Base-by-base conservation (phyloP, 2,113 vertebrate genomes). In the Hoplias malabaricus region DNA sequence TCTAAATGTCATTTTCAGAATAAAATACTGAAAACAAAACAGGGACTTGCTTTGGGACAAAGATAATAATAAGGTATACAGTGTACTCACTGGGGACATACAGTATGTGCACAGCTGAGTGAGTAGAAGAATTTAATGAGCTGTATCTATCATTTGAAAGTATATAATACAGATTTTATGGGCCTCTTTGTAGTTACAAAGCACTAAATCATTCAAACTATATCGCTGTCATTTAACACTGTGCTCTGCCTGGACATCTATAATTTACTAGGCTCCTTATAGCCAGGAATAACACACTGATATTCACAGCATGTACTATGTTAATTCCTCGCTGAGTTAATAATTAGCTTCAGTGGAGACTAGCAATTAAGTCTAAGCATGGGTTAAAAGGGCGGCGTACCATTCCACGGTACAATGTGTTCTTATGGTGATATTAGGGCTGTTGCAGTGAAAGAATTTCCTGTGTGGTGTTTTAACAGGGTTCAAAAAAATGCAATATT, bases 311-410 rank as follows among this genome's bases (percentile, higher is more conserved):
- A 27, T 40, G 8, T 5, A 43, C n/a, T 1, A 70, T 23, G 12
- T 73, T 27, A 27, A 23, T 34, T n/a, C 84, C 80, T 86, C 79
- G 85, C 87, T 86, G 54, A 73, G 71, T 50, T 21, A 66, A 54
- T 3, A 21, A 5, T 50, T 21, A 16, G 19, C 33, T 9, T 38
- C 31, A 2, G 27, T 53, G 68, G 9, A 33, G 25, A 76, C n/a
- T n/a, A 84, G 80, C 29, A 70, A 21, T 40, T 25, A 1, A 70
- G 42, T 31, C 31, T 10, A 36, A 29, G 19, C 16, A 48, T 19
- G 46, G 19, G 2, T 8, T 9, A 13, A 63, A 74, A 16, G 34
- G 68, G 33, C 42, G 31, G 31, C 5, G 25, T 29, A 21, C 3
- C 57, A 61, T 59, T 19, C 42, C 25, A 19, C 16, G 23, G 29